Percentiles rank a stretch among this genome's conserved stretches.
Evolutionary conservation across 2,113 vertebrate genomes (phyloP).

Genomic region (Casuarius casuarius): DNA sequence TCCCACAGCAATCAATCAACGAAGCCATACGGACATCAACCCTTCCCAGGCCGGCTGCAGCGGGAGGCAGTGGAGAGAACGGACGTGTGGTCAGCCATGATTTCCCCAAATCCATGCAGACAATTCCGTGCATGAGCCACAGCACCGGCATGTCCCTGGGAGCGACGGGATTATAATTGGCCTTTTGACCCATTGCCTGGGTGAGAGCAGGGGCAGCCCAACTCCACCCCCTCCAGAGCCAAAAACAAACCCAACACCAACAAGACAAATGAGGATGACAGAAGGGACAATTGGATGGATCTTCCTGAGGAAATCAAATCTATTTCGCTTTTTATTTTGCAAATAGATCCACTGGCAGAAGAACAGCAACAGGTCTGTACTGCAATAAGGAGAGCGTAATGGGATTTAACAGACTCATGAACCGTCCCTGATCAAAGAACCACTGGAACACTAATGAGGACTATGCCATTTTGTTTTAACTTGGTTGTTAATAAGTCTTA

Average conservation of each 20-base stretch:
- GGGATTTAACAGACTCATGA: conserved; percentile 67
- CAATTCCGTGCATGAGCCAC: conserved; percentile 98
- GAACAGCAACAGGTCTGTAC: conserved; percentile 71
- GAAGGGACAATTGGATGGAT: conserved; percentile 73
- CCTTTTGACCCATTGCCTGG: conserved; percentile 76
- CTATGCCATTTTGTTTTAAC: conserved; percentile 78
- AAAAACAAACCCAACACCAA: conserved; percentile 79
- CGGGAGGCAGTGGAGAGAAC: conserved; percentile 92
- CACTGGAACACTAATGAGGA: conserved; percentile 77
- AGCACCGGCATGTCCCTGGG: conserved; percentile 95
- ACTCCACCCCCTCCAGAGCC: conserved; percentile 86
- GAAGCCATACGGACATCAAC: conserved; percentile 97
- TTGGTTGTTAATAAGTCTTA: conserved; percentile 80
- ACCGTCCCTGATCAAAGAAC: conserved; percentile 69
- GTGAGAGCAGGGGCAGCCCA: conserved; percentile 76
- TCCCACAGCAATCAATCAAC: conserved; percentile 95
- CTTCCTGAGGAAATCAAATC: conserved; percentile 75
- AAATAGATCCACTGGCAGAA: conserved; percentile 72
- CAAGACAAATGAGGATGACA: conserved; percentile 57
- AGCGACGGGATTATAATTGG: conserved; percentile 94
- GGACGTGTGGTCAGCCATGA: conserved; percentile 97
- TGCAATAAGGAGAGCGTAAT: conserved; percentile 76
- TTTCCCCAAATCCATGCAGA: conserved; percentile 97
- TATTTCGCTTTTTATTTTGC: conserved; percentile 67
- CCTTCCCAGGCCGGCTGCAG: conserved; percentile 89